Percentiles rank a stretch among this genome's conserved stretches.
Conservation (phyloP, 2,797 vertebrate genomes). For the Crypturellus tataupa region DNA sequence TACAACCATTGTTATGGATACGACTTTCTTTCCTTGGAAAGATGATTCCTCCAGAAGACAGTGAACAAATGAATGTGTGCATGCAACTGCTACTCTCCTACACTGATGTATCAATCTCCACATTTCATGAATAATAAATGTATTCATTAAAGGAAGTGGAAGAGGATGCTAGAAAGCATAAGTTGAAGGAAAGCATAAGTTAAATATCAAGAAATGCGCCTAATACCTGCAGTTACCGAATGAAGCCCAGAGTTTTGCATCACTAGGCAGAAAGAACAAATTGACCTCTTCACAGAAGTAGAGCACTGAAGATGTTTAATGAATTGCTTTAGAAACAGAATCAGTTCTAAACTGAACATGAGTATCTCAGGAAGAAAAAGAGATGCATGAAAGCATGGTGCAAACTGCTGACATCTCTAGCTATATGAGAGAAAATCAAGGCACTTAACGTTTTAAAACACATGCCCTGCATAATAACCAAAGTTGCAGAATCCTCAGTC, state of each 20-base stretch:
- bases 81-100: neutral
- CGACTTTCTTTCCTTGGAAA: neutral
- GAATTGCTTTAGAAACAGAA: constrained; percentile 68
- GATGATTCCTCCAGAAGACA: neutral
- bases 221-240: constrained; percentile 18
- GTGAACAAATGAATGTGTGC: neutral
- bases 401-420: constrained; percentile 65
- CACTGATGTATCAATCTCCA: neutral
- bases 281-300: constrained; percentile 66
- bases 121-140: constrained; percentile 25
- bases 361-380: constrained; percentile 36
- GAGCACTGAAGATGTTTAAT: constrained; percentile 55
- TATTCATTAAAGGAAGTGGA: neutral
- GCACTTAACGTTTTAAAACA: constrained; percentile 62
- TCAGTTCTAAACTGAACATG: constrained; percentile 52
- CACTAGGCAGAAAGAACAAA: constrained; percentile 67
- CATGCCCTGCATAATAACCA: constrained; percentile 56
- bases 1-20: neutral
- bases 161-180: neutral
- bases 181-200: neutral
- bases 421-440: constrained; percentile 62
- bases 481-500: neutral
- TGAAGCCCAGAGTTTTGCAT: constrained; percentile 39
- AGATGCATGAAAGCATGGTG: constrained; percentile 47
- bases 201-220: neutral